Conservation (phyloP, 2,888 invertebrate genomes). For the Agrochola circellaris region DNA sequence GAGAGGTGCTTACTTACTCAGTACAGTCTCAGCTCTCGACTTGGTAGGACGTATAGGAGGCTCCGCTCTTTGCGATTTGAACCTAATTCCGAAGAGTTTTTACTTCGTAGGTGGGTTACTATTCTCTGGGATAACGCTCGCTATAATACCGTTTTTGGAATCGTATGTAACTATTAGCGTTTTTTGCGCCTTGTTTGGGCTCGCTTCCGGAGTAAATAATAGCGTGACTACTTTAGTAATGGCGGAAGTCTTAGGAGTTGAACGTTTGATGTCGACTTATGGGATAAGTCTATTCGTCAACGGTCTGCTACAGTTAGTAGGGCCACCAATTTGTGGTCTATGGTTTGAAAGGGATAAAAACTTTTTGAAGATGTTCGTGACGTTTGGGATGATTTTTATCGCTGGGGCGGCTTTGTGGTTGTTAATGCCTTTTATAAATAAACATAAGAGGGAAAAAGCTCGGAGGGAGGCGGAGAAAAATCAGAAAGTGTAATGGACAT, state of each 20-base stretch:
- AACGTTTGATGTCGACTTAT: constrained; percentile 95
- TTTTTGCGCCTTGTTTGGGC: constrained; percentile 94
- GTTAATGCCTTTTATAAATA: constrained; percentile 93
- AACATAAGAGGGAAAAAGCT: constrained; percentile 75
- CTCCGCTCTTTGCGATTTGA: constrained; percentile 95
- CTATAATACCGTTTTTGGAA: constrained; percentile 92
- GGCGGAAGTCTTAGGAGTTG: constrained; percentile 96
- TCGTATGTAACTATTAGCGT: constrained; percentile 92
- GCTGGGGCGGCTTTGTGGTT: constrained; percentile 94
- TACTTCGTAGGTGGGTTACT: constrained; percentile 95
- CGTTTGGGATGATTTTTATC: constrained; percentile 94
- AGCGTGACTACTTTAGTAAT: constrained; percentile 96
- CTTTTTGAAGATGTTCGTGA: constrained; percentile 93
- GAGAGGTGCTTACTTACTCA: constrained; percentile 93
- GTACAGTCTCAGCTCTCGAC: constrained; percentile 95
- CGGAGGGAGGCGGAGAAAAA: constrained; percentile 61
- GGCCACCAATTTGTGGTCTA: constrained; percentile 95
- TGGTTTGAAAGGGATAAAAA: constrained; percentile 92
- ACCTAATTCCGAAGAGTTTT: constrained; percentile 94
- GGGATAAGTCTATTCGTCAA: constrained; percentile 96
- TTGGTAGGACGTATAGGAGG: constrained; percentile 96
- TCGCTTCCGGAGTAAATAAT: constrained; percentile 96
- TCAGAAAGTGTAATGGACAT: constrained; percentile 62
- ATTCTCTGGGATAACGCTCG: constrained; percentile 94
- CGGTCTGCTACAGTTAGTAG: constrained; percentile 94